Base-by-base conservation (phyloP, 2,113 vertebrate genomes). In the Colius striatus region DNA sequence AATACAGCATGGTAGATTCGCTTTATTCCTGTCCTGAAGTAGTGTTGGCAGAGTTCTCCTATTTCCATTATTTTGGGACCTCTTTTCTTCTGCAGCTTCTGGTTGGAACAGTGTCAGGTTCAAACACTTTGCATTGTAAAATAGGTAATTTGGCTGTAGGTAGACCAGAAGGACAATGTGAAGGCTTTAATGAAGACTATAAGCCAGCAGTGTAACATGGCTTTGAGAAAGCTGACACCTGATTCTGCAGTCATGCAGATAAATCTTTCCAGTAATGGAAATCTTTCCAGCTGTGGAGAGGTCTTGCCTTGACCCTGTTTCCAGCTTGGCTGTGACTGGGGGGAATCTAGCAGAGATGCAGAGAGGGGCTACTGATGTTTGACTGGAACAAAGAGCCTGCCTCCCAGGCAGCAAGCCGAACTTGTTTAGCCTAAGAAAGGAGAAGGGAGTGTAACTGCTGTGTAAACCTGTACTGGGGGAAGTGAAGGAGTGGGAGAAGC, bases 51-150 rank as follows among this genome's bases (percentile, higher is more conserved):
- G 36, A 82, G 54, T 65, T 89, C 83, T 82, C 63, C 13, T 74
- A 32, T 34, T 13, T 66, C 29, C 6, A 0, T 89, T 74, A 41
- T 62, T 91, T 38, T 77, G 36, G 19, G 51, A 47, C 38, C 43
- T 70, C 27, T 73, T 88, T 81, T 68, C 58, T 81, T 68, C 58
- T 87, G 27, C 22, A 87, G 26, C 32, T 94, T 80, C 71, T 73
- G 3, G 7, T 50, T 94, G 65, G 68, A 94, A 72, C 25, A 65
- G 20, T 48, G 63, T 65, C 45, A 45, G 34, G 11, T 84, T 75
- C 75, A 72, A 87, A 61, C 25, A 41, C 41, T 74, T 94, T 27
- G 65, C 12, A 6, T 13, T 84, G 58, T 17, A 7, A 75, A 26
- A 9, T 53, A 34, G n/a, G 34, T 73, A 32, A 32, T 1, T 47